Base-by-base conservation (phyloP, 2,888 invertebrate genomes). In the Halocaridina rubra region DNA sequence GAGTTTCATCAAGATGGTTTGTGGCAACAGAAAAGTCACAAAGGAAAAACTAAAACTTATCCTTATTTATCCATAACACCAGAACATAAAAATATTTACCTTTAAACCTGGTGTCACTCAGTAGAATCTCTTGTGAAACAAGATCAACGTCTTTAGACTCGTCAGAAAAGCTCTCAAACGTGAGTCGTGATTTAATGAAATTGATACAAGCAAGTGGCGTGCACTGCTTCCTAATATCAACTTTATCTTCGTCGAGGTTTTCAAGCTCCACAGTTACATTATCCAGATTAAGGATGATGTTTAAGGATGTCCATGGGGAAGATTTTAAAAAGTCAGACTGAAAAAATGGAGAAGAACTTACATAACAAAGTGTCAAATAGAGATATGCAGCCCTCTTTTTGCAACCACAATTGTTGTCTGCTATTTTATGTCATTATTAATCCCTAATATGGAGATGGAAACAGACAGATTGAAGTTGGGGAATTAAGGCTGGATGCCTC, bases 121-220 rank as follows among this genome's bases (percentile, higher is more conserved):
- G 93, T 22, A 95, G 91, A 90, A 97, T 96, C 91, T 97, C 97
- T 91, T 96, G 96, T 0, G 98, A 98, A 0, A 97, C 96, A 24
- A 98, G 92, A 91, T 98, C 98, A 77, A 98, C 94, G 90, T 98
- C 98, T 91, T 96, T 97, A 16, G 96, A 95, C 71, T 95, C 94
- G 91, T 98, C 97, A 89, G 96, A 97, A 90, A 94, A 95, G 3
- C 95, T 94, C 90, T 98, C 97, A 78, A 96, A 94, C 61, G 95
- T 95, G 67, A 98, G 92, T 22, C 94, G 93, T 0, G 98, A 98
- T 91, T 95, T 96, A 88, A 98, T 96, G 91, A 98, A 98, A 92
- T 98, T 96, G 86, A 98, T 94, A 89, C 95, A 95, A 0, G 97
- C 96, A 71, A 98, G 92, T 13, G 92, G 89, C 1, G 87, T 86